Conservation (phyloP, 2,797 vertebrate species). For the Aeoliscus strigatus region DNA sequence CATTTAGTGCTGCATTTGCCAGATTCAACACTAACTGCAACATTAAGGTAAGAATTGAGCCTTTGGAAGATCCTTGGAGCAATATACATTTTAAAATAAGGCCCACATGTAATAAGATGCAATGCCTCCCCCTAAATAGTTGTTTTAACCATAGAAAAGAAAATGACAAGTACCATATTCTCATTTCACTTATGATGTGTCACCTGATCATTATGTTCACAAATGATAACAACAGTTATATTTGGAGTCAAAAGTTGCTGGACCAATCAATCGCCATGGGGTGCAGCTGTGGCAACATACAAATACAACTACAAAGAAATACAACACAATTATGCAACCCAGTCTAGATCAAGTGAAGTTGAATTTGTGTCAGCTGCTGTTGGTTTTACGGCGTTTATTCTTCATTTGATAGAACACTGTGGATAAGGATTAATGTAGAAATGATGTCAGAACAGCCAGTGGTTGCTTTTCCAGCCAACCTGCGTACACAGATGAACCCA, state of each 20-base stretch:
- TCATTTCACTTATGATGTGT: conserved; percentile 2
- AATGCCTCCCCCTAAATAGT: too few species aligned
- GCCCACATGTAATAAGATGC: too few species aligned
- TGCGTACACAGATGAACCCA: conserved; percentile 40
- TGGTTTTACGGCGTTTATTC: conserved; percentile 32
- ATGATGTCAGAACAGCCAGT: conserved; percentile 39
- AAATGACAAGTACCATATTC: neutral
- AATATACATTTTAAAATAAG: too few species aligned
- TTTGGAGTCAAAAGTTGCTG: conserved; percentile 9
- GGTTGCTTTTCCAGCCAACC: conserved; percentile 48
- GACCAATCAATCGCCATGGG: conserved; percentile 15
- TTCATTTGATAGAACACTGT: conserved; percentile 24
- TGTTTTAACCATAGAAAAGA: too few species aligned
- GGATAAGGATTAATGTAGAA: conserved; percentile 30
- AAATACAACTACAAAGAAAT: conserved; percentile 25
- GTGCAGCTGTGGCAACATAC: conserved; percentile 17
- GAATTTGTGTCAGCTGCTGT: conserved; percentile 57
- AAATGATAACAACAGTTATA: conserved; percentile 18
- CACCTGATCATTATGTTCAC: conserved; percentile 23
- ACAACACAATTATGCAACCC: conserved; percentile 30
- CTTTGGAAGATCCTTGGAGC: too few species aligned
- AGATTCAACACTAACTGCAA: too few species aligned
- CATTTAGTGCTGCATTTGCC: too few species aligned
- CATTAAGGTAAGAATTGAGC: too few species aligned
- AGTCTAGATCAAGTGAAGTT: conserved; percentile 39